phyloP scores from a whole-genome alignment of 2,797 vertebrate species.

The Cercopithecus hamlyni region DNA sequence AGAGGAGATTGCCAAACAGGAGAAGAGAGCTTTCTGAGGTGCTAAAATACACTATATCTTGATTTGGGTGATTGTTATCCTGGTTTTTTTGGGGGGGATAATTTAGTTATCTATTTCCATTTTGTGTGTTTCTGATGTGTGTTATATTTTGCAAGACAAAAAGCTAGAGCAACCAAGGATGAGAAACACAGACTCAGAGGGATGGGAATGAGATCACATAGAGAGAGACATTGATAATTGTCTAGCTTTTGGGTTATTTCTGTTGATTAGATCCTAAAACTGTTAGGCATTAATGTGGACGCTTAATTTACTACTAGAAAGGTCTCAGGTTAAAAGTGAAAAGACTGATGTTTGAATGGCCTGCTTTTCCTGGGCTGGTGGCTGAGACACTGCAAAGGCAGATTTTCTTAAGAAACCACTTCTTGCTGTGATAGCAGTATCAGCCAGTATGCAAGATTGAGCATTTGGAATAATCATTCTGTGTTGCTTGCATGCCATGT shows the following conservation, averaged over 20 bases:
- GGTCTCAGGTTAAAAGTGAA: not conserved
- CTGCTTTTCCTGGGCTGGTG: not conserved
- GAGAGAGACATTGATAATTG: not conserved
- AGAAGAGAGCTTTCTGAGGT: not conserved
- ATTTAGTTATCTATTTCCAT: not conserved
- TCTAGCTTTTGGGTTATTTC: not conserved
- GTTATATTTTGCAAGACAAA: not conserved
- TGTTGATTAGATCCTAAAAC: not conserved
- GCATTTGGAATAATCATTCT: constrained; percentile 33
- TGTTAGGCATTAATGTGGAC: not conserved
- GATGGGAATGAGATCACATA: not conserved
- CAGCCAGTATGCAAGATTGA: not conserved
- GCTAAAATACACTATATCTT: not conserved
- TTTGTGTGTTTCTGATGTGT: not conserved
- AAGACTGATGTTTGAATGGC: not conserved
- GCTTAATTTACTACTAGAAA: not conserved
- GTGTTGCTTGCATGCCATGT: not conserved
- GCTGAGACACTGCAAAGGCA: not conserved
- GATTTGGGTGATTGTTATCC: not conserved
- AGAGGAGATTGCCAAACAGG: not conserved
- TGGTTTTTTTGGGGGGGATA: not conserved
- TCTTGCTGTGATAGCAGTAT: not conserved
- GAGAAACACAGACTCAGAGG: not conserved
- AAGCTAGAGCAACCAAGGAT: not conserved
- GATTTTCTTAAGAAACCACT: constrained; percentile 34